phyloP scores from a whole-genome alignment of 2,113 vertebrate species.

The Vidua chalybeata region DNA sequence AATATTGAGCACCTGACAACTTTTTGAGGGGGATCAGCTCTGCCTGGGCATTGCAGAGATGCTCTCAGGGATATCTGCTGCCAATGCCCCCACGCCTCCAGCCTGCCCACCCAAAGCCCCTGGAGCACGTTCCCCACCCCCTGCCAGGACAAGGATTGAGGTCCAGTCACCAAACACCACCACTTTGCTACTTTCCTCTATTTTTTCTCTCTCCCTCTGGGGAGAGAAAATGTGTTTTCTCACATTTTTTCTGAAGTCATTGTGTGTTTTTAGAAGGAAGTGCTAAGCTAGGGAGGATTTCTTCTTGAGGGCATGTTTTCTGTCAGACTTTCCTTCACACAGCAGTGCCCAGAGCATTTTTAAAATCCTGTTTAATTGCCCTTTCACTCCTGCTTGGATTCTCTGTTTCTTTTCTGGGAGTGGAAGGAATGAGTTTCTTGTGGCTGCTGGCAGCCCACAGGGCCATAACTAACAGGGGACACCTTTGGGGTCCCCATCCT shows the following conservation, averaged over 20 bases:
- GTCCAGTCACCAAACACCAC: not conserved
- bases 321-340: not conserved
- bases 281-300: constrained; percentile 4
- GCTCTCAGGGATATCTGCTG: not conserved
- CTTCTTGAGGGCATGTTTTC: rapidly evolving
- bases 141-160: not conserved
- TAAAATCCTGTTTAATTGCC: not conserved
- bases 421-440: not conserved
- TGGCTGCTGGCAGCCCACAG: not conserved
- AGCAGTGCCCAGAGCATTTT: not conserved
- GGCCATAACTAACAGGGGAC: rapidly evolving
- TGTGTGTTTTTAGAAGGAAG: not conserved
- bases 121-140: not conserved
- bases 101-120: not conserved
- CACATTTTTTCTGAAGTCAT: constrained; percentile 20
- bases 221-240: not conserved
- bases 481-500: not conserved
- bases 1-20: not conserved
- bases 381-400: not conserved
- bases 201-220: not conserved
- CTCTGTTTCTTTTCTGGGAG: not conserved
- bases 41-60: not conserved
- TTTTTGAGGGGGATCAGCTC: not conserved
- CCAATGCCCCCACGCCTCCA: rapidly evolving
- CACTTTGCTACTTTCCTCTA: not conserved